Percentiles rank a stretch among this genome's conserved stretches.
These are phyloP conservation scores for Lutjanus argentimaculatus DNA, from an alignment of 2,797 vertebrate species.

Conservation along the genomic window DNA sequence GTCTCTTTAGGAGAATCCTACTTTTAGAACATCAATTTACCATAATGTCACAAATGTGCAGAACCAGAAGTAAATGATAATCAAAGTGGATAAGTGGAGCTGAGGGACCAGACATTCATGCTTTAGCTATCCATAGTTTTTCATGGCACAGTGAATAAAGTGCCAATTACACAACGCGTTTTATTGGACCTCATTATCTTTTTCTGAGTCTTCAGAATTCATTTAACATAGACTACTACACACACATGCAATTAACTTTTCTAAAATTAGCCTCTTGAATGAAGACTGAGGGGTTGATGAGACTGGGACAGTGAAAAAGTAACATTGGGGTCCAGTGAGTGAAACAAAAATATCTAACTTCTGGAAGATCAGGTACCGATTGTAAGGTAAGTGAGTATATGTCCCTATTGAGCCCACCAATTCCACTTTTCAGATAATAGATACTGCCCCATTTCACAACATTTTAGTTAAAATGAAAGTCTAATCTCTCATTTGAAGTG, in stretches of 20 bases:
- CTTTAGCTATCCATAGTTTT: slow-evolving; percentile 43
- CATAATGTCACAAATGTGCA: slow-evolving; percentile 10
- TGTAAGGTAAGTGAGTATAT: background rate
- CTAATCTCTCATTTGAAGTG: too few relatives aligned
- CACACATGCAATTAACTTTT: slow-evolving; percentile 68
- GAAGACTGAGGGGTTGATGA: slow-evolving; percentile 39
- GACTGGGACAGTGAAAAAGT: slow-evolving; percentile 28
- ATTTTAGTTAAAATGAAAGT: too few relatives aligned
- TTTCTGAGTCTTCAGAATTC: slow-evolving; percentile 44
- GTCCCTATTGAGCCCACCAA: too few relatives aligned
- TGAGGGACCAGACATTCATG: slow-evolving; percentile 25
- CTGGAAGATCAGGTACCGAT: background rate
- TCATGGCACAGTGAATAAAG: slow-evolving; percentile 57
- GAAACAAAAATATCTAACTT: slow-evolving; percentile 16
- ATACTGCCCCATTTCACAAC: too few relatives aligned
- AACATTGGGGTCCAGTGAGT: background rate
- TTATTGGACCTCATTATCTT: slow-evolving; percentile 64
- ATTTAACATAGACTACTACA: slow-evolving; percentile 59
- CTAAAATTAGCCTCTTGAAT: slow-evolving; percentile 61
- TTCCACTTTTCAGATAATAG: too few relatives aligned
- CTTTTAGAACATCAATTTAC: slow-evolving; percentile 7
- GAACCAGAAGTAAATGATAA: slow-evolving; percentile 32
- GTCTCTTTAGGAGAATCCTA: background rate
- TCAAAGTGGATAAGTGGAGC: slow-evolving; percentile 27
- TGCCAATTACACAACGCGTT: slow-evolving; percentile 58